Conservation (phyloP, 2,888 invertebrate genomes). For the Anoplius nigerrimus region DNA sequence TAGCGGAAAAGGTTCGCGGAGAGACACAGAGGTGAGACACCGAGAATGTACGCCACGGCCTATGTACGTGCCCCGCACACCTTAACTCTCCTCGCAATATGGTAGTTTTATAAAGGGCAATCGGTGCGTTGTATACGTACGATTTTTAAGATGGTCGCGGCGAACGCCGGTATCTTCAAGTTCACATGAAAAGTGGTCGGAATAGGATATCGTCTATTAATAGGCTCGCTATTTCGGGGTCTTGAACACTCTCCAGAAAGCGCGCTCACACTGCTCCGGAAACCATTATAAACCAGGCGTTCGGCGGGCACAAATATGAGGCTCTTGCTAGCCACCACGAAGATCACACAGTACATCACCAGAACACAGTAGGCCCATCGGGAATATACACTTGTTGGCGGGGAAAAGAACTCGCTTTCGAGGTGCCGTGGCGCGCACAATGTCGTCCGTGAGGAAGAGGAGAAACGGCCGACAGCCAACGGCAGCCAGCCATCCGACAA, state of each 20-base stretch:
- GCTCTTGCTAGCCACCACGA: constrained; percentile 30
- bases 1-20: too few relatives aligned
- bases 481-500: too few relatives aligned
- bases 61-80: background rate
- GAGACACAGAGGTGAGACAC: too few relatives aligned
- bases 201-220: constrained; percentile 61
- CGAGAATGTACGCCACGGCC: background rate
- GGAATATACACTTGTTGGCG: constrained; percentile 29
- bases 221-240: constrained; percentile 62
- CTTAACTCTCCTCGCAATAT: background rate
- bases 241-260: constrained; percentile 56
- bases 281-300: constrained; percentile 46
- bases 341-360: constrained; percentile 38
- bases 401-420: constrained; percentile 11
- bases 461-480: background rate
- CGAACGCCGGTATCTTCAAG: constrained; percentile 58
- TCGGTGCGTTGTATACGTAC: constrained; percentile 46
- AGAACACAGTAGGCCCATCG: constrained; percentile 24
- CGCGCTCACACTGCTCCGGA: constrained; percentile 49
- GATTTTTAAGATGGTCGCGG: constrained; percentile 43
- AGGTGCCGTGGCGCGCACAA: constrained; percentile 25
- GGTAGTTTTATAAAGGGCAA: background rate
- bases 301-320: constrained; percentile 26
- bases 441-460: constrained; percentile 9
- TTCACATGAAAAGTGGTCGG: constrained; percentile 62